A percentile compares a stretch with the other conserved stretches of the same genome.
Evolutionary conservation across 2,797 vertebrate species (phyloP).

Genomic region (Lophius americanus): DNA sequence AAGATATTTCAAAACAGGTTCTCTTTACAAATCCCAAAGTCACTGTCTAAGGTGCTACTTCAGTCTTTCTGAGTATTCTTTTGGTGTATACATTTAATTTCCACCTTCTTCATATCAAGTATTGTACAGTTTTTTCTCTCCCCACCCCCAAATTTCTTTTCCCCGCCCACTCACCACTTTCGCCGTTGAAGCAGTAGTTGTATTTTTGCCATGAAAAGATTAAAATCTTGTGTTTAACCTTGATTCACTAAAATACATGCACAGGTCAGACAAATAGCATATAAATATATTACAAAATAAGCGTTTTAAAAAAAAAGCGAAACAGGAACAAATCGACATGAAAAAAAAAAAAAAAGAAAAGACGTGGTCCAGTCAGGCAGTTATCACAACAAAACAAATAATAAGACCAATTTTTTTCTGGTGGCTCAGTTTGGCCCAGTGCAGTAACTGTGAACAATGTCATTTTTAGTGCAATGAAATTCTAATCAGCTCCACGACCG

Average conservation of each 20-base stretch:
- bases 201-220: constrained; percentile 92
- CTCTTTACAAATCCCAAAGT: constrained; percentile 80
- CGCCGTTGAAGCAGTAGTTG: constrained; percentile 81
- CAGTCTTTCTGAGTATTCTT: constrained; percentile 87
- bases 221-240: constrained; percentile 95
- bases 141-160: constrained; percentile 48
- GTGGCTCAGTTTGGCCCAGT: constrained; percentile 84
- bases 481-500: constrained; percentile 82
- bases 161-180: constrained; percentile 59
- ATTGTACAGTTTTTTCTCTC: constrained; percentile 78
- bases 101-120: constrained; percentile 82
- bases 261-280: constrained; percentile 95
- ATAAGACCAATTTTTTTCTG: constrained; percentile 80
- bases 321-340: constrained; percentile 77
- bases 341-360: constrained; percentile 42
- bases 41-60: constrained; percentile 91
- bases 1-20: constrained; percentile 76
- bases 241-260: constrained; percentile 96
- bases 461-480: constrained; percentile 84
- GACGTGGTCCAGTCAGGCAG: constrained; percentile 85
- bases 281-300: constrained; percentile 86
- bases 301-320: constrained; percentile 77
- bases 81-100: constrained; percentile 92
- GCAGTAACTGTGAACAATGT: constrained; percentile 84
- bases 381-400: constrained; percentile 79